Evolutionary conservation across 2,888 invertebrate species (phyloP).

Genomic region (Dryomyza anilis): DNA sequence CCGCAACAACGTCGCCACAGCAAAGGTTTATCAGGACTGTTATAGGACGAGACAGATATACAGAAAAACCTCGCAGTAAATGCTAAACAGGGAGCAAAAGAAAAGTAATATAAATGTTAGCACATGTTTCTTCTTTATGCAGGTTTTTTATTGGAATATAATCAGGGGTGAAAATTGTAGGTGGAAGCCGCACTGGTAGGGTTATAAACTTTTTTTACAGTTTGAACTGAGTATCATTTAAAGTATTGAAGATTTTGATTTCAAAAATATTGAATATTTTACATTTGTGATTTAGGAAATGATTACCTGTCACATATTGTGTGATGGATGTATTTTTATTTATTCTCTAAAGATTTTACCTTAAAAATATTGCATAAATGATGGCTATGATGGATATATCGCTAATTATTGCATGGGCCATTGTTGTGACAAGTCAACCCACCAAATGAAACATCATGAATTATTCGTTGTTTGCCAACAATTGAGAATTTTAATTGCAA

Average conservation of each 20-base stretch:
- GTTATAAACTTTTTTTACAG: background rate
- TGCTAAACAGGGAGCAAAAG: constrained; percentile 3
- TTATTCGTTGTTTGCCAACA: constrained; percentile 12
- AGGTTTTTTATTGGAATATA: background rate
- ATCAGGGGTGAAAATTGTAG: constrained; percentile 5
- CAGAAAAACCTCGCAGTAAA: background rate
- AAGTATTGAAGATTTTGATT: no score
- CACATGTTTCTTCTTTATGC: constrained; percentile 4
- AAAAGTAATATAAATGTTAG: constrained; percentile 9
- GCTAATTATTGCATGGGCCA: no score
- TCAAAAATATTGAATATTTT: no score
- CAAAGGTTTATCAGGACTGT: no score
- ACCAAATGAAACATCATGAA: background rate
- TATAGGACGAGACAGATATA: background rate
- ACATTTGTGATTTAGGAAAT: no score
- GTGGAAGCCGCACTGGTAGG: background rate
- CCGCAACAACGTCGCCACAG: background rate
- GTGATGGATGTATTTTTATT: no score
- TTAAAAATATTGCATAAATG: no score
- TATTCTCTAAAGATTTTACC: no score
- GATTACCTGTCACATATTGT: no score
- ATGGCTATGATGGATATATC: no score
- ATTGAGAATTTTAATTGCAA: constrained; percentile 27
- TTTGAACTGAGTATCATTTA: no score
- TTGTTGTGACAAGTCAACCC: no score